These are phyloP conservation scores for Bembecia ichneumoniformis DNA, from an alignment of 2,888 invertebrate species.

Conservation along the genomic window DNA sequence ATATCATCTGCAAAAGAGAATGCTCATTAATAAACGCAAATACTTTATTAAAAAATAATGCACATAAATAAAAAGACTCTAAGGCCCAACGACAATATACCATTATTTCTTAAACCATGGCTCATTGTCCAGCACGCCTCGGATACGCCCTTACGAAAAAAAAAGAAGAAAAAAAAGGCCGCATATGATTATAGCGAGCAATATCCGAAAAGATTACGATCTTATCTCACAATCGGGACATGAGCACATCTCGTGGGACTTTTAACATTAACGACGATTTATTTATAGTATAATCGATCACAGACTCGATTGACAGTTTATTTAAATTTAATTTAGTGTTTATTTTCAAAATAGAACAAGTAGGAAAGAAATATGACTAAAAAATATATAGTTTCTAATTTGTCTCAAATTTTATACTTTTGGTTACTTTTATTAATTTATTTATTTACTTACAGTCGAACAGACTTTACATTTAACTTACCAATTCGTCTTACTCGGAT, in stretches of 20 bases:
- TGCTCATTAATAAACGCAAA: neutral
- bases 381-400: too few relatives aligned
- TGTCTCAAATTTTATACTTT: too few relatives aligned
- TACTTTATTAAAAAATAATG: neutral
- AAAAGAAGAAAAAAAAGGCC: constrained; percentile 41
- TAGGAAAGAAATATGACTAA: too few relatives aligned
- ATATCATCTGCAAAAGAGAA: constrained; percentile 1
- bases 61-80: neutral
- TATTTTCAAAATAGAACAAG: too few relatives aligned
- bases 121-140: constrained; percentile 52
- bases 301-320: neutral
- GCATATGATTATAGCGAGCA: constrained; percentile 71
- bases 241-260: constrained; percentile 45
- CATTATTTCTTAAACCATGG: constrained; percentile 40
- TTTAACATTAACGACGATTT: constrained; percentile 34
- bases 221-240: constrained; percentile 64
- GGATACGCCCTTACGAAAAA: constrained; percentile 38
- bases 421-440: too few relatives aligned
- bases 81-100: constrained; percentile 15
- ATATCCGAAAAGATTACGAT: constrained; percentile 69
- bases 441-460: too few relatives aligned
- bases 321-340: too few relatives aligned
- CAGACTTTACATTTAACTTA: too few relatives aligned
- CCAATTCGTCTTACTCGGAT: too few relatives aligned
- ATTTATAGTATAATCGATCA: constrained; percentile 14